Evolutionary conservation across 64 coral and sea anemone species (phyloP).

Genomic region (Pocillopora verrucosa): DNA sequence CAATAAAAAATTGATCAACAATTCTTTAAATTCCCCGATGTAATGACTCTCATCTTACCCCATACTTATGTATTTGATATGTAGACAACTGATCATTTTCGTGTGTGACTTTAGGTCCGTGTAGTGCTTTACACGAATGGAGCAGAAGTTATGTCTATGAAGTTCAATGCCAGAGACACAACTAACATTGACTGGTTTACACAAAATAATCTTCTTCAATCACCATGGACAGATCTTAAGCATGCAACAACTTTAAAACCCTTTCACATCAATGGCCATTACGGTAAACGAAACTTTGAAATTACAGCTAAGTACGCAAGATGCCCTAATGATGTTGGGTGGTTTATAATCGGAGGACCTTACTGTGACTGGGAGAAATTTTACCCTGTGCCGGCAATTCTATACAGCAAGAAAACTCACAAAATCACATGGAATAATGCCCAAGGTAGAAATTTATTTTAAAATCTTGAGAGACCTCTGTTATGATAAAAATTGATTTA

Average conservation of each 20-base stretch:
- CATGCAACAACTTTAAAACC: background rate
- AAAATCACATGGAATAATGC: background rate
- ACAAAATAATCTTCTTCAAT: background rate
- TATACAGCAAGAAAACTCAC: background rate
- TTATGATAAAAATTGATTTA: background rate
- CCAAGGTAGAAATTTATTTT: background rate
- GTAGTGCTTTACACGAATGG: slow-evolving; percentile 1
- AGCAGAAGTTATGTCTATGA: slow-evolving; percentile 16
- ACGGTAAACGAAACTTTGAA: background rate
- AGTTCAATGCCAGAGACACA: slow-evolving; percentile 28
- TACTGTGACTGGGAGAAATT: background rate
- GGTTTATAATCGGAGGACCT: background rate
- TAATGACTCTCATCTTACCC: too few relatives aligned
- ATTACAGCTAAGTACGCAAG: background rate
- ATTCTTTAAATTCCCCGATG: too few relatives aligned
- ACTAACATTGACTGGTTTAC: slow-evolving; percentile 42
- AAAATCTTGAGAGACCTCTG: background rate
- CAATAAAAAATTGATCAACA: too few relatives aligned
- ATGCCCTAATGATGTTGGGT: background rate
- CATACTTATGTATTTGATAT: too few relatives aligned
- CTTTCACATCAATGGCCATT: background rate
- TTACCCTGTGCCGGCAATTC: background rate
- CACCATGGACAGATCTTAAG: slow-evolving; percentile 20
- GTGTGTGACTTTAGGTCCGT: background rate
- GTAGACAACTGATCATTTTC: too few relatives aligned